Evolutionary conservation across 2,797 vertebrate genomes (phyloP), one percentile per base, ranked within the genome.

Genomic region (Alca torda): DNA sequence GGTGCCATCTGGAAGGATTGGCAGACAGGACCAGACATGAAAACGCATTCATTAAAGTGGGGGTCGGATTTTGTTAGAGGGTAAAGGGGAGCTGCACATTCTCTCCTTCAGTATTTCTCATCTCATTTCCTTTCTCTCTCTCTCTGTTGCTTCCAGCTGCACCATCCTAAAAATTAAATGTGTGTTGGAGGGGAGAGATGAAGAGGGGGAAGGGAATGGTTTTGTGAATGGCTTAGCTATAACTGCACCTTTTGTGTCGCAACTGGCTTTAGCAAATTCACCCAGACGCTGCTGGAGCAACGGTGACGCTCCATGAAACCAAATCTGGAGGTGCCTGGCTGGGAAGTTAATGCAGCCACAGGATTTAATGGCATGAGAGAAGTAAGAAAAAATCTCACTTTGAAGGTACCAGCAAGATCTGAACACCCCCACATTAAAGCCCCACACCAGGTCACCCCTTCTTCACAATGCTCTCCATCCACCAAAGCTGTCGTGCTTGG

Each of bases 1-100:
- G 53, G 89, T 56, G 85, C 82, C 7, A 68, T 90, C 79, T 73
- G 41, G 23, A 88, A 89, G 95, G 86, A 84, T 89, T 89, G 94
- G 59, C 69, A 79, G 84, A 20, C 65, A 50, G 53, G 65, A 33
- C 56, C 8, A 39, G 91, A 35, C 92, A 75, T 84, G 95, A 78
- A 81, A 65, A 56, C 45, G 88, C 96, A 95, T 97, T 96, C 95
- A 95, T 97, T 97, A 96, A 48, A 43, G 15, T 33, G 46, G 60
- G 63, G 54, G 37, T 48, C 2, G 59, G 95, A 65, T 83, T 85
- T 80, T 60, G 73, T 51, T 4, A 4, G 63, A 30, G 78, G 51
- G 59, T 21, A 79, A 43, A 67, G 87, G 90, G 63, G 83, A 81
- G 37, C 51, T 33, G 72, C 28, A 31, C 35, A 6, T 81, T 46